Evolutionary conservation across 2,888 invertebrate genomes (phyloP), one percentile per base, ranked within the genome.

Genomic region (Galerucella calmariensis): DNA sequence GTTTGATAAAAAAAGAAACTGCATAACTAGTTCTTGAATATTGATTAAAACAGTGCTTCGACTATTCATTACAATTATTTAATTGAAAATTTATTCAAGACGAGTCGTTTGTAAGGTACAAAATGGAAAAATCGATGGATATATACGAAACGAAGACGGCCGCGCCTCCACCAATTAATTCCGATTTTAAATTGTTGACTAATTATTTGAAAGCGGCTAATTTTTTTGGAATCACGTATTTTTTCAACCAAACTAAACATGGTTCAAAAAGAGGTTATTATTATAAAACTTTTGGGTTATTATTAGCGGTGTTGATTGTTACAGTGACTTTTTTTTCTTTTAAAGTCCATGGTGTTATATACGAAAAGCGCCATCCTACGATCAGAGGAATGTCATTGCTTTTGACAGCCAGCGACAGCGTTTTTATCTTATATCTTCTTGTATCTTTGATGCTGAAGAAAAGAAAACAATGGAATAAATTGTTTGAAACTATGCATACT

Each of bases 401-500:
- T 9, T 51, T 67, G 11, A 67, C n/a, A 5, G 9, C 51, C 12
- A 12, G 20, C 9, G 51, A 48, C 9, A 27, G 14, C 20, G 14
- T 67, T 44, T 67, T 67, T 27, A 5, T 67, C 9, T 24, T 20
- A 24, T 51, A 67, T 51, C 14, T n/a, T 14, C 9, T 67, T 2
- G 51, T 67, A 48, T 67, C 48, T 4, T 27, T 67, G 20, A 51
- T 67, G 66, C 12, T 51, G n/a, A 53, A 27, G 24, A 67, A 51
- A 51, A 48, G 20, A 5, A 53, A n/a, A 51, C 20, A 51, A 9
- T 67, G 66, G 66, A 51, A 53, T 3, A 51, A 67, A 9, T 67
- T 67, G n/a, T 67, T 48, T 24, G 51, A 67, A 2, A 53, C 11
- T 20, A 67, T 67, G n/a, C n/a, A 67, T 14, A 67, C 14, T 8